These are phyloP conservation scores for Mactra quadrangularis DNA, from an alignment of 1,140 invertebrate species.

Conservation along the genomic window DNA sequence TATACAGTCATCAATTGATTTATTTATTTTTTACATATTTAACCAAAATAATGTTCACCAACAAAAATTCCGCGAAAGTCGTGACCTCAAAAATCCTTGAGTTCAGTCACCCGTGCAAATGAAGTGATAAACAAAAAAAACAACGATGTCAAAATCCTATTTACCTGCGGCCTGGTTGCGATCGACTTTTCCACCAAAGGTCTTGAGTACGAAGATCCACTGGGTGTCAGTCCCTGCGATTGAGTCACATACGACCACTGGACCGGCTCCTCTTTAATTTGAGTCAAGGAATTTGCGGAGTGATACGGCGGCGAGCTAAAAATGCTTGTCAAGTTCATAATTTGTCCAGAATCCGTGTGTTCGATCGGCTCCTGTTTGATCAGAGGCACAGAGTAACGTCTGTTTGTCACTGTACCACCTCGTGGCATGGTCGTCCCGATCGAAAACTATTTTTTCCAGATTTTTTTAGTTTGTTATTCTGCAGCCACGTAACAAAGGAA, in stretches of 20 bases:
- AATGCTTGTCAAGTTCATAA: conserved; percentile 74
- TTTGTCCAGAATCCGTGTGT: conserved; percentile 69
- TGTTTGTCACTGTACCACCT: conserved; percentile 70
- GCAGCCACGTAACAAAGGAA: conserved; percentile 63
- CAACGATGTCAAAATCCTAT: not conserved
- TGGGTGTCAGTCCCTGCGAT: conserved; percentile 64
- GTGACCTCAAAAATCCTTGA: conserved; percentile 38
- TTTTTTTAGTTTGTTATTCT: conserved; percentile 26
- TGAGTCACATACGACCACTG: conserved; percentile 36
- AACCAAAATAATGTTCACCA: not conserved
- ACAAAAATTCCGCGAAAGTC: not conserved
- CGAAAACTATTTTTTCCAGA: conserved; percentile 49
- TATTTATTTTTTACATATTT: too few relatives aligned
- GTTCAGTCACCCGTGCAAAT: conserved; percentile 49
- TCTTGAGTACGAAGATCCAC: conserved; percentile 59
- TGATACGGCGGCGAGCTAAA: conserved; percentile 65
- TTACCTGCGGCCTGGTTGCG: conserved; percentile 65
- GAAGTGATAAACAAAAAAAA: not conserved
- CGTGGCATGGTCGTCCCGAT: conserved; percentile 71
- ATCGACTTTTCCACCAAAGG: conserved; percentile 63
- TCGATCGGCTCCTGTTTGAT: conserved; percentile 75
- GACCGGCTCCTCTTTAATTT: conserved; percentile 58
- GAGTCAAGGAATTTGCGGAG: conserved; percentile 41
- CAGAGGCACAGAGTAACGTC: conserved; percentile 69
- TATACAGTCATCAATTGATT: too few relatives aligned